A percentile compares a stretch with the other conserved stretches of the same genome.
Evolutionary conservation across 2,888 invertebrate species (phyloP).

Genomic region (Tortricodes alternella): DNA sequence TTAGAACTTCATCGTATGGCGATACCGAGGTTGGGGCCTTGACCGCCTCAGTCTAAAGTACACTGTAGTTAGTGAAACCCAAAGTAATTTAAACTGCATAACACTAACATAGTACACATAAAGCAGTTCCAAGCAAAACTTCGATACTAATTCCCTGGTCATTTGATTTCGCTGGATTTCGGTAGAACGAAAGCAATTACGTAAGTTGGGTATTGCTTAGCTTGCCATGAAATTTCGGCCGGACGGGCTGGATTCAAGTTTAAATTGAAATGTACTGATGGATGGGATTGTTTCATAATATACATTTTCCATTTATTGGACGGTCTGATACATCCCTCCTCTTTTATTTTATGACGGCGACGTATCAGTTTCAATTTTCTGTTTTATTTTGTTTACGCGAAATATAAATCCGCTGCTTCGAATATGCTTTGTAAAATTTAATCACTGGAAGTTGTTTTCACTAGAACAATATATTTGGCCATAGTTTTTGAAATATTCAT

Average conservation of each 20-base stretch:
- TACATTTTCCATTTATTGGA: constrained; percentile 14
- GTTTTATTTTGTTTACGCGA: not conserved
- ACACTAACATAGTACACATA: not conserved
- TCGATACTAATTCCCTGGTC: constrained; percentile 36
- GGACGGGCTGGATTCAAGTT: constrained; percentile 36
- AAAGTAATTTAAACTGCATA: too few relatives aligned
- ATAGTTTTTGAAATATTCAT: too few relatives aligned
- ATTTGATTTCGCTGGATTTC: constrained; percentile 36
- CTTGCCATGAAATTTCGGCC: constrained; percentile 49
- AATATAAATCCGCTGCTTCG: too few relatives aligned
- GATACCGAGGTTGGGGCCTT: too few relatives aligned
- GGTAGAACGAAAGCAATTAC: constrained; percentile 44
- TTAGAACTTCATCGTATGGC: too few relatives aligned
- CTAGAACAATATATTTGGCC: too few relatives aligned
- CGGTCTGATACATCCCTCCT: not conserved
- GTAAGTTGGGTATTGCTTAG: constrained; percentile 46
- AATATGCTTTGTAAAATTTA: too few relatives aligned
- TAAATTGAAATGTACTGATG: constrained; percentile 48
- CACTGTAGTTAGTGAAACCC: too few relatives aligned
- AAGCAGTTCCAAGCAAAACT: constrained; percentile 16
- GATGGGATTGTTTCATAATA: constrained; percentile 35
- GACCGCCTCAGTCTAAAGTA: too few relatives aligned
- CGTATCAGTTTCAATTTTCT: not conserved
- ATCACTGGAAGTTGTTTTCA: too few relatives aligned
- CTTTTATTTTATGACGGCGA: constrained; percentile 1